Evolutionary conservation across 2,888 invertebrate species (phyloP).

Genomic region (Leptogaster cylindrica): DNA sequence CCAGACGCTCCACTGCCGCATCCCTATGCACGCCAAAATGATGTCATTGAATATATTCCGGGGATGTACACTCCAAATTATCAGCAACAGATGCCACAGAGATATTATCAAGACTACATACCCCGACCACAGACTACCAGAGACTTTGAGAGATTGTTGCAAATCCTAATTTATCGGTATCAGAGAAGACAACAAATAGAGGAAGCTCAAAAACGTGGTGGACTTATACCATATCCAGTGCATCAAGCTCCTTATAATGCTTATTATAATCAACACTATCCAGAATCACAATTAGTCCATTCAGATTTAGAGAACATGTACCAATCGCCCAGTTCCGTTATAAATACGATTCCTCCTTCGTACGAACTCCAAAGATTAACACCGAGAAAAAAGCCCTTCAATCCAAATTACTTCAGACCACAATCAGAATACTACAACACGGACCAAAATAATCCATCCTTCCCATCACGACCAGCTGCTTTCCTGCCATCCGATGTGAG

Average conservation of each 20-base stretch:
- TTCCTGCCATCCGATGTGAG: slow-evolving; percentile 72
- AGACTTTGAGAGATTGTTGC: slow-evolving; percentile 72
- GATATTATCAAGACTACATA: slow-evolving; percentile 65
- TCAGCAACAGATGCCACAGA: slow-evolving; percentile 44
- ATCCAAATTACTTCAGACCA: slow-evolving; percentile 60
- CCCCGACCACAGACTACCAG: slow-evolving; percentile 74
- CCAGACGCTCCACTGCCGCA: slow-evolving; percentile 40
- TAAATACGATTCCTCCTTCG: slow-evolving; percentile 43
- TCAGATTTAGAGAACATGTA: slow-evolving; percentile 47
- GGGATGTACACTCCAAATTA: slow-evolving; percentile 48
- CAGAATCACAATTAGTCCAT: too few species aligned
- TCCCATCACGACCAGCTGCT: slow-evolving; percentile 48
- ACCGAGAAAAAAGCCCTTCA: slow-evolving; percentile 59
- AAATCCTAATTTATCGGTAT: slow-evolving; percentile 71
- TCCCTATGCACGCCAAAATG: slow-evolving; percentile 56
- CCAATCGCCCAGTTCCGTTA: slow-evolving; percentile 49
- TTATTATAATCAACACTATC: slow-evolving; percentile 42
- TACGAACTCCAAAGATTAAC: slow-evolving; percentile 64
- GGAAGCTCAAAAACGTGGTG: not conserved
- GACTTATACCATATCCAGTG: slow-evolving; percentile 41
- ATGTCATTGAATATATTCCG: slow-evolving; percentile 52
- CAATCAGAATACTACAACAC: slow-evolving; percentile 60
- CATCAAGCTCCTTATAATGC: slow-evolving; percentile 43
- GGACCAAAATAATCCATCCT: slow-evolving; percentile 45
- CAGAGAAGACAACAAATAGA: slow-evolving; percentile 63